Base-by-base conservation (phyloP, 1,140 invertebrate genomes). In the Matsumurasca onukii region DNA sequence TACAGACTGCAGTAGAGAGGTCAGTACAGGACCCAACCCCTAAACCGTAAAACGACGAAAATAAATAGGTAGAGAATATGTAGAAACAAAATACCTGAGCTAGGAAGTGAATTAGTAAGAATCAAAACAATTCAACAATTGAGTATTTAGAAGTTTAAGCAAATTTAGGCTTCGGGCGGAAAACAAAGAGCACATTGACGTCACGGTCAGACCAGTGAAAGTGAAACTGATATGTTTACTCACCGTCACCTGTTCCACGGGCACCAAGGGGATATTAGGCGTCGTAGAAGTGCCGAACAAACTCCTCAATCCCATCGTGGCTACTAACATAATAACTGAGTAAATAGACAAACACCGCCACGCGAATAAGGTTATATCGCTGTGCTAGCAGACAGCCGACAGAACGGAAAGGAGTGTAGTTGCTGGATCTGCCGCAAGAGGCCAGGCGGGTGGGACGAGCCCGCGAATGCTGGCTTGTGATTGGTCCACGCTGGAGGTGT, bases 261-360 rank as follows among this genome's bases (percentile, higher is more conserved):
- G 55, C 55, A 70, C 69, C 31, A 31, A 59, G 24, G 65, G 30
- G 27, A 59, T 25, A 22, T 39, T 67, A 9, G 57, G 64, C 25
- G 48, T 45, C 2, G 52, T 20, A 20, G 64, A 29, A 45, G 57
- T 48, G 17, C 55, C 65, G 31, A 67, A 66, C 17, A 70, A 48
- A 49, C 67, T 70, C 39, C 59, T 67, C 31, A 66, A 70, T 61
- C 25, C 63, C 20, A 68, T 59, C n/a, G 66, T 68, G 39, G 66
- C 66, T 48, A 68, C 34, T 30, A 68, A 68, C 66, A 61, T 68
- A 3, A 13, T 9, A 27, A 22, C 34, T 17, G 34, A 39, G 34
- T 9, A 17, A 39, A 39, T 5, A 9, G 5, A 39, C 34, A 39
- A 39, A 59, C 55, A 59, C 55, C 30, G 59, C 59, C 20, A 62